Evolutionary conservation across 2,797 vertebrate species (phyloP).

Genomic region (Holocentrus rufus): DNA sequence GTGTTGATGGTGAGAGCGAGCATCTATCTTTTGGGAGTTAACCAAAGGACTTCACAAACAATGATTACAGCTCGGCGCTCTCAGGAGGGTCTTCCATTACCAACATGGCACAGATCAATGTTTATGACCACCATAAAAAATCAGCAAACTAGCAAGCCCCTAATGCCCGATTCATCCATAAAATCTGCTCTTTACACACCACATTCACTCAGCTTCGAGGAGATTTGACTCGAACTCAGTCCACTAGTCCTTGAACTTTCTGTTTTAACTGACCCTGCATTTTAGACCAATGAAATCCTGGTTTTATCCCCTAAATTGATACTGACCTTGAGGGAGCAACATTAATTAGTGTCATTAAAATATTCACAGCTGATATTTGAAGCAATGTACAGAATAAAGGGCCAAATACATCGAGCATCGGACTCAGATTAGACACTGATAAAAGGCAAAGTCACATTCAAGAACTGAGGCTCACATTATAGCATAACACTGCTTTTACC

Average conservation of each 20-base stretch:
- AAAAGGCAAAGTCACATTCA: constrained; percentile 35
- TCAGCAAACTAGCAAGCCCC: constrained; percentile 58
- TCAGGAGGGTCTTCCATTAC: constrained; percentile 79
- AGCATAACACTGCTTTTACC: neutral
- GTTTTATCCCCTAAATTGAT: constrained; percentile 11
- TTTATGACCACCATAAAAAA: constrained; percentile 82
- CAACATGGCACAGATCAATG: constrained; percentile 78
- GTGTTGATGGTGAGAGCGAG: constrained; percentile 18
- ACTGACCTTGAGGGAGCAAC: constrained; percentile 17
- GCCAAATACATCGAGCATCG: constrained; percentile 28
- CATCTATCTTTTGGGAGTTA: constrained; percentile 18
- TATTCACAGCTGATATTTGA: constrained; percentile 29
- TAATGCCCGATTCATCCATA: constrained; percentile 64
- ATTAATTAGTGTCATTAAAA: neutral
- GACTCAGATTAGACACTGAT: constrained; percentile 39
- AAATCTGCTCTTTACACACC: constrained; percentile 40
- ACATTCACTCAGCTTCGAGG: constrained; percentile 15
- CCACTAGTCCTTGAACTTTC: neutral
- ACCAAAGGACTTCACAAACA: constrained; percentile 63
- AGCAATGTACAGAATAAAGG: neutral
- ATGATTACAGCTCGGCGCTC: constrained; percentile 76
- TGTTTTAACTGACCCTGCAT: constrained; percentile 20
- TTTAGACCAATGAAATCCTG: constrained; percentile 4
- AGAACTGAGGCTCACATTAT: constrained; percentile 5
- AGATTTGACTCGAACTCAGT: constrained; percentile 45